A percentile compares a stretch with the other conserved stretches of the same genome.
These are phyloP conservation scores for Oxyteleia sp. DNA, from an alignment of 2,888 invertebrate genomes.

Conservation along the genomic window DNA sequence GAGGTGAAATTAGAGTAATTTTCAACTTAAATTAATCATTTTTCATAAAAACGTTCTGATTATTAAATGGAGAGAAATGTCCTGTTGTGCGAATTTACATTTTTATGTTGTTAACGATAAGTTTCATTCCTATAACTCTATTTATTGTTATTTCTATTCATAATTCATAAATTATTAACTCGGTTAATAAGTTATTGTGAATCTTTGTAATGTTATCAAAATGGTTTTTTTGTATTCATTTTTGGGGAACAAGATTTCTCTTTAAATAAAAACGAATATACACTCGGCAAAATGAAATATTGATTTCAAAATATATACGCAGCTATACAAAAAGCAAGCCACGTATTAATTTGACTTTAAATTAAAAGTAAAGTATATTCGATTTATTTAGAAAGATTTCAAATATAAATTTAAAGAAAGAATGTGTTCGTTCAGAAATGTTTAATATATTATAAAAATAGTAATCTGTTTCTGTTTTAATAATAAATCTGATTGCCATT, in stretches of 20 bases:
- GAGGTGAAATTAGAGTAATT: neutral
- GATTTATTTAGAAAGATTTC: no score
- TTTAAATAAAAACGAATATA: neutral
- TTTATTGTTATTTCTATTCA: no score
- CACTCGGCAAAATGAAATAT: neutral
- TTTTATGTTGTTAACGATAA: no score
- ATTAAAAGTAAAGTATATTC: neutral
- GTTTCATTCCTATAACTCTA: no score
- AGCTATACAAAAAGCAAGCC: neutral
- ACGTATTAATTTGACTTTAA: neutral
- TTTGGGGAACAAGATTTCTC: neutral
- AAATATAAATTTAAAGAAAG: no score
- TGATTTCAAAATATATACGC: neutral
- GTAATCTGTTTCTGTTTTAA: neutral
- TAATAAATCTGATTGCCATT: constrained; percentile 2
- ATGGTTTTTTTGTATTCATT: neutral
- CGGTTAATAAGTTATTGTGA: no score
- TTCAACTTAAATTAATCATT: constrained; percentile 8
- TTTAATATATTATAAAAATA: neutral
- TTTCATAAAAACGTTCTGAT: neutral
- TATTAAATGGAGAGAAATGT: no score
- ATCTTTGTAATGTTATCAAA: neutral
- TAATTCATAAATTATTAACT: no score
- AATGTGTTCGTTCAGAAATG: no score
- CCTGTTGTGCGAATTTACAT: no score